These are phyloP conservation scores for Sylvietta virens DNA, from an alignment of 2,113 vertebrate species.

Conservation along the genomic window DNA sequence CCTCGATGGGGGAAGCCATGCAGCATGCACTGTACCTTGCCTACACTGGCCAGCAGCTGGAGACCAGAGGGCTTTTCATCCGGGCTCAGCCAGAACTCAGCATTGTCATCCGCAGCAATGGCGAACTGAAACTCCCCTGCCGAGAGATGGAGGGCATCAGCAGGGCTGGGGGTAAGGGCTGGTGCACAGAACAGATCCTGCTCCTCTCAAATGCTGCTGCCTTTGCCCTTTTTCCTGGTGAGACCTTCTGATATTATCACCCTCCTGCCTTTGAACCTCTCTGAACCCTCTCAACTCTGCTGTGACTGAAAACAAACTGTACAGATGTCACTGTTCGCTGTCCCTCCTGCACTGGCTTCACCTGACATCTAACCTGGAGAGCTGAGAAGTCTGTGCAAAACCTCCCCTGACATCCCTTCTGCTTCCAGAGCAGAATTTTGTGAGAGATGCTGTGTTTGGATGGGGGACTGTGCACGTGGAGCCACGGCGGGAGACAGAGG, in stretches of 20 bases:
- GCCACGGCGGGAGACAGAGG: neutral
- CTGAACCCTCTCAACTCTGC: neutral
- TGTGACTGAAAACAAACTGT: neutral
- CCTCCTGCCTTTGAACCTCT: neutral
- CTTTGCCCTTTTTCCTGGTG: neutral
- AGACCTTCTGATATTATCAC: neutral
- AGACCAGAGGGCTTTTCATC: constrained; percentile 80
- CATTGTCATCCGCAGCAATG: constrained; percentile 89
- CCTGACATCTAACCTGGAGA: neutral
- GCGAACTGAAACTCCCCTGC: constrained; percentile 90
- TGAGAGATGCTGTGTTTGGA: neutral
- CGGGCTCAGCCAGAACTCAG: constrained; percentile 92
- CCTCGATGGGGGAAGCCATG: neutral
- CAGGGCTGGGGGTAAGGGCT: neutral
- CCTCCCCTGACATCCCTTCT: neutral
- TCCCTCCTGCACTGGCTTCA: neutral
- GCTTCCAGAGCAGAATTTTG: neutral
- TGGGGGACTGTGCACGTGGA: fast-evolving
- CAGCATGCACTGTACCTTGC: constrained; percentile 79
- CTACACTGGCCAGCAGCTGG: constrained; percentile 82
- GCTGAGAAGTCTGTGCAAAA: neutral
- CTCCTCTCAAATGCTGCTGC: neutral
- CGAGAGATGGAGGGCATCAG: neutral
- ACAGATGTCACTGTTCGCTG: neutral
- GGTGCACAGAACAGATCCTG: neutral